Percentiles rank a stretch among this genome's conserved stretches.
Evolutionary conservation across 2,113 vertebrate species (phyloP).

Genomic region (Thryonomys swinderianus): DNA sequence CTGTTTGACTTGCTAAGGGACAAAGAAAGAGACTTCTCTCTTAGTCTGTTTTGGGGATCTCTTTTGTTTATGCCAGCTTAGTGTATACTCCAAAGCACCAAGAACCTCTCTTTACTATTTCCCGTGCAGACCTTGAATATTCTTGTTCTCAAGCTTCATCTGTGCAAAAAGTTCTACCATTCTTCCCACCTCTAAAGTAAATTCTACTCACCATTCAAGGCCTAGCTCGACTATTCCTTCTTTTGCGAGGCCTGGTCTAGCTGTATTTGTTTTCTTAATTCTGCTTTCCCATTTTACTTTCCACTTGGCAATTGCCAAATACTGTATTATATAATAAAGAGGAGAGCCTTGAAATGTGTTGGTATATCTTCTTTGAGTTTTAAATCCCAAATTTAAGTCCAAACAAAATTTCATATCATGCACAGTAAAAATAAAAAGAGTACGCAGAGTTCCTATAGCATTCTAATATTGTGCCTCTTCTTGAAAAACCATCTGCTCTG

Average conservation of each 20-base stretch:
- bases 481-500: background rate
- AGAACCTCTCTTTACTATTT: background rate
- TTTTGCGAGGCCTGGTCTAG: background rate
- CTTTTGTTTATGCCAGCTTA: background rate
- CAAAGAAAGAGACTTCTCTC: background rate
- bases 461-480: background rate
- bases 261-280: background rate
- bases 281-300: background rate
- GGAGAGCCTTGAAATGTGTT: background rate
- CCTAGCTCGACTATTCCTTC: background rate
- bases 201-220: background rate
- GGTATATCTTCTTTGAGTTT: background rate
- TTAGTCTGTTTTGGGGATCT: background rate
- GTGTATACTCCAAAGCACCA: background rate
- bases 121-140: background rate
- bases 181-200: background rate
- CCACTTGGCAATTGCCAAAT: background rate
- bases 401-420: constrained; percentile 32
- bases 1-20: background rate
- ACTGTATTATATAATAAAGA: background rate
- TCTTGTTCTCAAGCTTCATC: background rate
- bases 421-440: background rate
- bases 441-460: background rate
- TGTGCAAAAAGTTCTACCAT: constrained; percentile 1
- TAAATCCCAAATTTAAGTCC: background rate